These are phyloP conservation scores for Xyrichtys novacula DNA, from an alignment of 2,797 vertebrate genomes.

Conservation along the genomic window DNA sequence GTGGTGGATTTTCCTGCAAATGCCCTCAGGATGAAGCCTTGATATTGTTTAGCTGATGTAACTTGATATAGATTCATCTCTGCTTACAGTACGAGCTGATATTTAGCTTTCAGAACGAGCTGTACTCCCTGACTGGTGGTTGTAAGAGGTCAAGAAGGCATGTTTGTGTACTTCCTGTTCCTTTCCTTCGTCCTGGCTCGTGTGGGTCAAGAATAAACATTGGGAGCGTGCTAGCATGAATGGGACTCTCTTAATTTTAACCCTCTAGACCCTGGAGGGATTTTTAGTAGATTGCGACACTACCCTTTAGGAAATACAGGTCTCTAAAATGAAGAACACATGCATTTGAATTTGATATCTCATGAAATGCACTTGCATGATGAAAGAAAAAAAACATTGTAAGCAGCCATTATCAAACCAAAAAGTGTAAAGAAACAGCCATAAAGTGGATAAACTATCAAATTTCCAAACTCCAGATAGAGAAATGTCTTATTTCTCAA, in stretches of 20 bases:
- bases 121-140: conserved; percentile 30
- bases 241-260: conserved; percentile 35
- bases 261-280: background rate
- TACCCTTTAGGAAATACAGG: no score
- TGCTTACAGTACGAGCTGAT: conserved; percentile 50
- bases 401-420: no score
- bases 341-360: no score
- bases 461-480: no score
- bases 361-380: no score
- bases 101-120: conserved; percentile 36
- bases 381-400: no score
- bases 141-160: conserved; percentile 56
- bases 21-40: conserved; percentile 53
- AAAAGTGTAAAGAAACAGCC: no score
- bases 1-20: conserved; percentile 51
- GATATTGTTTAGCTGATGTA: conserved; percentile 66
- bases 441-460: no score
- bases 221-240: conserved; percentile 44
- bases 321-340: no score
- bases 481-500: no score
- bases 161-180: conserved; percentile 71
- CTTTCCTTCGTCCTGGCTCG: conserved; percentile 37
- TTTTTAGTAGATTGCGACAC: background rate
- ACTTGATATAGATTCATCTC: conserved; percentile 42
- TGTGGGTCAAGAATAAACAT: conserved; percentile 56